Percentiles rank a stretch among this genome's conserved stretches.
These are phyloP conservation scores for Ichneumoninae sp. DNA, from an alignment of 2,888 invertebrate species.

Conservation along the genomic window DNA sequence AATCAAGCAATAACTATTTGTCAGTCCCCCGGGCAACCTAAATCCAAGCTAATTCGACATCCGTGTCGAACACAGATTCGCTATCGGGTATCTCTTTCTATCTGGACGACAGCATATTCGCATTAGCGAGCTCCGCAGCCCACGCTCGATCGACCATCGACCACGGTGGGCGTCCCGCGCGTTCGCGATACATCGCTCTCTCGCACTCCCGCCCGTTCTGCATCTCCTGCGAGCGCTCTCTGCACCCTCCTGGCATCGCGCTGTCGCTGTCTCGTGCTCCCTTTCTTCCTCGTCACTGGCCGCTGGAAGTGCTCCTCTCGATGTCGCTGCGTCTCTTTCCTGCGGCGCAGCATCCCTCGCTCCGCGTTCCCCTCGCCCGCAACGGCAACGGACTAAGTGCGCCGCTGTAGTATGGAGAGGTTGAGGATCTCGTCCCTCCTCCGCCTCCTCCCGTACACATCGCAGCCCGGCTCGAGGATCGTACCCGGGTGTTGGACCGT, in stretches of 20 bases:
- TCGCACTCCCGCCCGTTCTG: constrained; percentile 48
- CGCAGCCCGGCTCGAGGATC: constrained; percentile 73
- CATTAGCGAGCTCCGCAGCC: constrained; percentile 84
- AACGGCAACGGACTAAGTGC: constrained; percentile 74
- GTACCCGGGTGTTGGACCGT: constrained; percentile 65
- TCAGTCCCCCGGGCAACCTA: constrained; percentile 84
- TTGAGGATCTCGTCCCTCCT: constrained; percentile 65
- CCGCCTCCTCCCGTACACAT: constrained; percentile 69
- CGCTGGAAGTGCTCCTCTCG: constrained; percentile 23
- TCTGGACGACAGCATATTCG: constrained; percentile 84
- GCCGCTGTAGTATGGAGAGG: constrained; percentile 74
- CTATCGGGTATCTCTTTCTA: constrained; percentile 84
- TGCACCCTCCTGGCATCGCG: constrained; percentile 68
- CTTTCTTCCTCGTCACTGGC: constrained; percentile 53
- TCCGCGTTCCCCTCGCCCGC: constrained; percentile 30
- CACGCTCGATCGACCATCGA: constrained; percentile 83
- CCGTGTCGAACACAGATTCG: constrained; percentile 84
- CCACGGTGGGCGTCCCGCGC: constrained; percentile 74
- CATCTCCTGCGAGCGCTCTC: constrained; percentile 32
- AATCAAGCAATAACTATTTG: constrained; percentile 85
- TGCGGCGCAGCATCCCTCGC: constrained; percentile 57
- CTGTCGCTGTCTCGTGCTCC: constrained; percentile 67
- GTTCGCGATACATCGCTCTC: constrained; percentile 71
- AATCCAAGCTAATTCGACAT: constrained; percentile 85
- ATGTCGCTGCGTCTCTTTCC: constrained; percentile 58